phyloP scores from a whole-genome alignment of 2,888 invertebrate genomes.

The Ophion slaviceki region DNA sequence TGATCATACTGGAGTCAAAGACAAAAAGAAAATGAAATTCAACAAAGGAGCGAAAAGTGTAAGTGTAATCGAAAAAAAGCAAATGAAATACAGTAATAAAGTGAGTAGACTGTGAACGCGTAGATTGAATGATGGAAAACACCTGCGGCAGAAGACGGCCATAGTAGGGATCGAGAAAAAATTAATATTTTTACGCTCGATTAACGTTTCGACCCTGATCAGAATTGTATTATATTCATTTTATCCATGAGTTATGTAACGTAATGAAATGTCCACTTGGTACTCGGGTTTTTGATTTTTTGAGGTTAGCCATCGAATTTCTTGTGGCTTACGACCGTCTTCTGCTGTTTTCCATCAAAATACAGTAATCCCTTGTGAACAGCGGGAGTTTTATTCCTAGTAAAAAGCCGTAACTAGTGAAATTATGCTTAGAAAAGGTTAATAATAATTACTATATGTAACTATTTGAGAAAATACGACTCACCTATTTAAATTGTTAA shows the following conservation, averaged over 20 bases:
- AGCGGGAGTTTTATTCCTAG: not conserved
- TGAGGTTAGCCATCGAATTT: not conserved
- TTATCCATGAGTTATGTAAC: not conserved
- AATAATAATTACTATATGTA: not conserved
- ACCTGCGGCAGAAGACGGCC: not conserved
- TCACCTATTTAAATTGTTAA: too few relatives aligned
- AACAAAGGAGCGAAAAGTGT: conserved; percentile 12
- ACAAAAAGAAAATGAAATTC: not conserved
- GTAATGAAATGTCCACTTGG: conserved; percentile 1
- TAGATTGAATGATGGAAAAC: conserved; percentile 10
- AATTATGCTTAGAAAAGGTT: conserved; percentile 1
- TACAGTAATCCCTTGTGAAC: conserved; percentile 6
- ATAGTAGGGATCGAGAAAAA: conserved; percentile 2
- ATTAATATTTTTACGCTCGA: not conserved
- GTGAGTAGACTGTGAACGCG: too few relatives aligned
- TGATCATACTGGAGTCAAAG: conserved; percentile 15
- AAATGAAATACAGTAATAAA: not conserved
- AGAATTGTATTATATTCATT: conserved; percentile 3
- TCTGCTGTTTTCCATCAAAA: conserved; percentile 3
- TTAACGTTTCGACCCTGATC: not conserved
- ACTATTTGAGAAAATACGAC: too few relatives aligned
- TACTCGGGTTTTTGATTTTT: not conserved
- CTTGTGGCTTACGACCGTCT: not conserved
- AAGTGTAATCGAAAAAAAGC: conserved; percentile 19
- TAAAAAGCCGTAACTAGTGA: conserved; percentile 12